A percentile compares a stretch with the other conserved stretches of the same genome.
Evolutionary conservation across 2,113 vertebrate species (phyloP).

Genomic region (Dascyllus trimaculatus): DNA sequence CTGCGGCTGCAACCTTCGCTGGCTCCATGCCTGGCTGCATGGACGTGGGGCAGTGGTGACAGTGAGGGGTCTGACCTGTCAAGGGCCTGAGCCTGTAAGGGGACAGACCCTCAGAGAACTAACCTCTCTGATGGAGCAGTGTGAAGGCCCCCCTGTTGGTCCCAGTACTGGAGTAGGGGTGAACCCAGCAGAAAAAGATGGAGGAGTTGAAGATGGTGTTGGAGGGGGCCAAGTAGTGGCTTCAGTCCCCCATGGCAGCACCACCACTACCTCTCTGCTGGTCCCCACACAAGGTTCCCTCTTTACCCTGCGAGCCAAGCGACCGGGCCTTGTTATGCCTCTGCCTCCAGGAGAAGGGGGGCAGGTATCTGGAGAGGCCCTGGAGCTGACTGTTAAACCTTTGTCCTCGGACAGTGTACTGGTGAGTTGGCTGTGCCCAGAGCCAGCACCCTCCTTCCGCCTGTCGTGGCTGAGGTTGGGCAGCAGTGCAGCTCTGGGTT

Average conservation of each 20-base stretch:
- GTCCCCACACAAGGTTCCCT: conserved; percentile 89
- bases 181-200: conserved; percentile 70
- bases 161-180: conserved; percentile 71
- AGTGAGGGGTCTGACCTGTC: conserved; percentile 93
- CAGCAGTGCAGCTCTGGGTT: conserved; percentile 90
- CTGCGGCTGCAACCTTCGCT: conserved; percentile 93
- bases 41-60: conserved; percentile 87
- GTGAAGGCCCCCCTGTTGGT: conserved; percentile 84
- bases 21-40: conserved; percentile 93
- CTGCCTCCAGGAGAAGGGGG: conserved; percentile 83
- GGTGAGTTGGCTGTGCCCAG: conserved; percentile 89
- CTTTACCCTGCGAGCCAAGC: conserved; percentile 89
- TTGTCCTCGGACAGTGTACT: conserved; percentile 91
- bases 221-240: conserved; percentile 73
- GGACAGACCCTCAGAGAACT: conserved; percentile 91
- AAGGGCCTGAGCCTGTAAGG: conserved; percentile 90
- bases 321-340: conserved; percentile 88
- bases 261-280: conserved; percentile 84
- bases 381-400: conserved; percentile 91
- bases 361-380: conserved; percentile 82
- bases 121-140: conserved; percentile 90
- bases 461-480: conserved; percentile 93
- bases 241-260: conserved; percentile 73
- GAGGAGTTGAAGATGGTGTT: conserved; percentile 65
- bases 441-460: conserved; percentile 89